A percentile compares a stretch with the other conserved stretches of the same genome.
phyloP scores from a whole-genome alignment of 2,797 vertebrate species.

The Merluccius polli region DNA sequence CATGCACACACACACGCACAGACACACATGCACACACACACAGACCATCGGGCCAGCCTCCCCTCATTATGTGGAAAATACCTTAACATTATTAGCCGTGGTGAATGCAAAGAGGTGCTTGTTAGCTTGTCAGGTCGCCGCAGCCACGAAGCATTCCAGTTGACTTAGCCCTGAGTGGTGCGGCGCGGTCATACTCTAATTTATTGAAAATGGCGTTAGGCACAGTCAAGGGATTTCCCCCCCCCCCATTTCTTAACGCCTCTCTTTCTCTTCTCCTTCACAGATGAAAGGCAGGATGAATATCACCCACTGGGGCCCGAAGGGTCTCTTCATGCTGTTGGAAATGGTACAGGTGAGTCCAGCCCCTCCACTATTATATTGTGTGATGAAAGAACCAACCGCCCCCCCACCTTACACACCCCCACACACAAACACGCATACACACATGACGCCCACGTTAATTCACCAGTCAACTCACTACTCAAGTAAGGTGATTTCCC shows the following conservation, averaged over 20 bases:
- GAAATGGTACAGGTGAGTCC: slow-evolving; percentile 85
- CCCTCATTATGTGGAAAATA: slow-evolving; percentile 79
- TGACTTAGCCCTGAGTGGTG: slow-evolving; percentile 17
- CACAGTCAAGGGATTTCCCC: slow-evolving; percentile 2
- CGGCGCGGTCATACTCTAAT: slow-evolving; percentile 7
- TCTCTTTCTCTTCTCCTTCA: slow-evolving; percentile 39
- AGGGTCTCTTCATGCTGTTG: slow-evolving; percentile 74
- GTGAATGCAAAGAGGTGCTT: slow-evolving; percentile 68
- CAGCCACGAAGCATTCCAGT: slow-evolving; percentile 16
- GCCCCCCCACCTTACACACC: neutral
- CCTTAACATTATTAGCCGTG: slow-evolving; percentile 73
- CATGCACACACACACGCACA: no score
- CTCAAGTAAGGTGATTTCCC: slow-evolving; percentile 10
- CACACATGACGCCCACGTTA: neutral
- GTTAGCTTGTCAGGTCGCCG: slow-evolving; percentile 31
- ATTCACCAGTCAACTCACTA: slow-evolving; percentile 3
- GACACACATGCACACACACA: neutral
- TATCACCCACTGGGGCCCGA: slow-evolving; percentile 82
- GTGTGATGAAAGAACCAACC: neutral
- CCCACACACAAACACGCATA: neutral
- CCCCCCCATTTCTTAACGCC: neutral
- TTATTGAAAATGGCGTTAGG: slow-evolving; percentile 15
- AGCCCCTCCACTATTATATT: slow-evolving; percentile 8
- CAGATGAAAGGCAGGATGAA: slow-evolving; percentile 88
- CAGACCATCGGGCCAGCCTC: slow-evolving; percentile 17